Conservation (phyloP, 2,797 vertebrate species). For the Champsocephalus gunnari region DNA sequence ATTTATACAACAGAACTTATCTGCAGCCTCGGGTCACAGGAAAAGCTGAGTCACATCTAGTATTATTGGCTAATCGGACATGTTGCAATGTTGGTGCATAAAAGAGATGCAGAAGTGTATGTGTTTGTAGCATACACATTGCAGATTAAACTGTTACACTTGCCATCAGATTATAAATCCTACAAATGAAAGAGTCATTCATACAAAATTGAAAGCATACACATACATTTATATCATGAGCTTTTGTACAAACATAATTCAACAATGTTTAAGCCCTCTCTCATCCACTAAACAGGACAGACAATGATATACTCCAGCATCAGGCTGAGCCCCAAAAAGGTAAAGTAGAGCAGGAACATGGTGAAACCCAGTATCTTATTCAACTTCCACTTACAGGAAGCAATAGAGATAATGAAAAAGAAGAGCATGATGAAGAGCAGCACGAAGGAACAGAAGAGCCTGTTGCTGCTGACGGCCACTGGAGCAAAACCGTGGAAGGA, state of each 20-base stretch:
- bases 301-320: conserved; percentile 95
- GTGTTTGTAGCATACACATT: neutral
- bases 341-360: conserved; percentile 97
- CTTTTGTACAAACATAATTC: too few species aligned
- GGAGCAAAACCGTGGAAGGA: conserved; percentile 85
- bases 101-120: too few species aligned
- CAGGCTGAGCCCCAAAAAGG: conserved; percentile 95
- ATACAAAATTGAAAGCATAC: too few species aligned
- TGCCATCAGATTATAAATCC: neutral
- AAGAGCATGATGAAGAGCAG: conserved; percentile 98
- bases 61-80: too few species aligned
- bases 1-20: too few species aligned
- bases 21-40: too few species aligned
- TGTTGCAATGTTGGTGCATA: too few species aligned
- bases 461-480: conserved; percentile 95
- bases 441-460: conserved; percentile 96
- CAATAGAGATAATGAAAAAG: conserved; percentile 95
- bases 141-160: neutral
- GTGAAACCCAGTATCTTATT: conserved; percentile 93
- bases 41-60: too few species aligned
- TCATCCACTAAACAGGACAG: conserved; percentile 86
- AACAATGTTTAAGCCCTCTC: too few species aligned
- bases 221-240: too few species aligned
- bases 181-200: neutral
- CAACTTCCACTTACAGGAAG: conserved; percentile 94